Percentiles rank a stretch among this genome's conserved stretches.
These are phyloP conservation scores for Ditula angustiorana DNA, from an alignment of 2,888 invertebrate genomes.

Conservation along the genomic window DNA sequence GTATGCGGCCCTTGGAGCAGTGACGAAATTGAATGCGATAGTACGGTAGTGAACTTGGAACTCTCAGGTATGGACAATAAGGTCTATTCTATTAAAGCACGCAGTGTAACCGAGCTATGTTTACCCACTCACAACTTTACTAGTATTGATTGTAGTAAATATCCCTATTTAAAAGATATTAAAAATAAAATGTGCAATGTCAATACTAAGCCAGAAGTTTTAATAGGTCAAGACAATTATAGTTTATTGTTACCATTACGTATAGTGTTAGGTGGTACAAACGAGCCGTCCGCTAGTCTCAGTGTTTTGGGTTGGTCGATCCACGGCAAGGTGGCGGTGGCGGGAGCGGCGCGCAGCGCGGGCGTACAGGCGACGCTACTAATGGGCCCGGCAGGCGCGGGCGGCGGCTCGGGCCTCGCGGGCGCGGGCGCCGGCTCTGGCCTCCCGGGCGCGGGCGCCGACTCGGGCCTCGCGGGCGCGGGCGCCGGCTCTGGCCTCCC, in stretches of 20 bases:
- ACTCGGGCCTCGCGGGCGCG: no score
- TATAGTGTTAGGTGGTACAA: slow-evolving; percentile 37
- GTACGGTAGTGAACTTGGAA: slow-evolving; percentile 35
- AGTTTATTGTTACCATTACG: slow-evolving; percentile 45
- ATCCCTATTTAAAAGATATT: slow-evolving; percentile 26
- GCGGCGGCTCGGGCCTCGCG: no score
- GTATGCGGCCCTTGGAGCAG: not conserved
- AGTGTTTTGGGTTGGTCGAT: slow-evolving; percentile 47
- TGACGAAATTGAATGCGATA: slow-evolving; percentile 25
- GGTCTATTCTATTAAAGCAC: slow-evolving; percentile 36
- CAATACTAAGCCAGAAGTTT: slow-evolving; percentile 44
- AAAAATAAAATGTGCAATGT: not conserved
- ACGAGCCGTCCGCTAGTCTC: slow-evolving; percentile 43
- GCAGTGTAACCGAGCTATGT: slow-evolving; percentile 43
- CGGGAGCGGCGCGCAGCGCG: not conserved
- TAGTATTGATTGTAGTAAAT: slow-evolving; percentile 37
- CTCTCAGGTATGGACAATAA: slow-evolving; percentile 40
- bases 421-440: not conserved
- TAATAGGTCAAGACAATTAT: slow-evolving; percentile 52
- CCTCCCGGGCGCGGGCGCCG: no score
- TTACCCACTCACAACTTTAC: slow-evolving; percentile 44
- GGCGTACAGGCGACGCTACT: not conserved
- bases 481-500: no score
- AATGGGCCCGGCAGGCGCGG: not conserved
- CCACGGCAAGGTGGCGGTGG: slow-evolving; percentile 37